Percentiles rank a stretch among this genome's conserved stretches.
These are phyloP conservation scores for Dasypogon diadema DNA, from an alignment of 2,888 invertebrate genomes.

Conservation along the genomic window DNA sequence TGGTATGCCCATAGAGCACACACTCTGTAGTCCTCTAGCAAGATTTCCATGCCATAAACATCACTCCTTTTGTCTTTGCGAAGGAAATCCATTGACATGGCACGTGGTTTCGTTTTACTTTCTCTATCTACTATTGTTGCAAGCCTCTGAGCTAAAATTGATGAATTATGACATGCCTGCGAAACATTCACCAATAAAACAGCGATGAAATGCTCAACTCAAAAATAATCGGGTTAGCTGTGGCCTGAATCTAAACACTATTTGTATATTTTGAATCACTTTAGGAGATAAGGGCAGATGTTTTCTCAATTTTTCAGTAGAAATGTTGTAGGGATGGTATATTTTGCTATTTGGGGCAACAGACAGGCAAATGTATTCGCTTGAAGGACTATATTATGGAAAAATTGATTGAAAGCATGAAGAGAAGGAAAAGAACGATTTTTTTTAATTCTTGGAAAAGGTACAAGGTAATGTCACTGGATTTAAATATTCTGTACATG, in stretches of 20 bases:
- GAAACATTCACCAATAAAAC: constrained; percentile 22
- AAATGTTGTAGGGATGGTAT: neutral
- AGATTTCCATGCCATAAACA: neutral
- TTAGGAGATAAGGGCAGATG: neutral
- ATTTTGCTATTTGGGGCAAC: neutral
- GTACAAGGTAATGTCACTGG: too few species aligned
- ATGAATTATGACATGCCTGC: constrained; percentile 44
- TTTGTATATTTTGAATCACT: neutral
- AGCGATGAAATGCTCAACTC: constrained; percentile 32
- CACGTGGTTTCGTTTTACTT: constrained; percentile 16
- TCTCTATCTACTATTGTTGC: neutral
- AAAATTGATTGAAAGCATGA: too few species aligned
- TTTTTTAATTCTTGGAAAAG: too few species aligned
- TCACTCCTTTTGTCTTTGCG: neutral
- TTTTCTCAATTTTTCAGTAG: neutral
- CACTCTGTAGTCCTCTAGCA: neutral
- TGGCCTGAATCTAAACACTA: constrained; percentile 18
- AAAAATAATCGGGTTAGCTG: constrained; percentile 40
- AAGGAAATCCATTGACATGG: constrained; percentile 37
- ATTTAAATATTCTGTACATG: too few species aligned
- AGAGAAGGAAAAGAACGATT: constrained; percentile 20
- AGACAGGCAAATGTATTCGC: neutral
- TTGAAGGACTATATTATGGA: too few species aligned
- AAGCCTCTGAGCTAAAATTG: constrained; percentile 30
- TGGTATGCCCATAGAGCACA: constrained; percentile 6